Percentiles rank a stretch among this genome's conserved stretches.
These are phyloP conservation scores for Drosophila prostipennis DNA, from an alignment of 2,888 invertebrate genomes.

Conservation along the genomic window DNA sequence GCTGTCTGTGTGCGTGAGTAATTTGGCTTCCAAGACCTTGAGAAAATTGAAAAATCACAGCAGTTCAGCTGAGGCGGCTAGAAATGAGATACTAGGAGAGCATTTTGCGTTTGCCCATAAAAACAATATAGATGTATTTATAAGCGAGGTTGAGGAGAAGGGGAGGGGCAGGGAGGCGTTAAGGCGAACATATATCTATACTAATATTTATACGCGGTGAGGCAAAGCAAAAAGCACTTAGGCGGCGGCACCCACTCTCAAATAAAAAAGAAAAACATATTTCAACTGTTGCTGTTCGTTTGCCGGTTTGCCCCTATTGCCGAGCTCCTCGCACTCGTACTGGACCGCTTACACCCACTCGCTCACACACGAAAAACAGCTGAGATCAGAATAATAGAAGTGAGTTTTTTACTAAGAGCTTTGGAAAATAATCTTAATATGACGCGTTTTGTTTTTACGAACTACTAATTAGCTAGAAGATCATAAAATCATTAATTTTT, in stretches of 20 bases:
- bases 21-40: conserved; percentile 65
- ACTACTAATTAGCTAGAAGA: too few species aligned
- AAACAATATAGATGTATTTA: conserved; percentile 59
- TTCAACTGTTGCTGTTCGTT: conserved; percentile 66
- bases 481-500: too few species aligned
- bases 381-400: conserved; percentile 11
- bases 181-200: conserved; percentile 46
- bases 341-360: conserved; percentile 12
- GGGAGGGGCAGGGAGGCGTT: conserved; percentile 8
- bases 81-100: conserved; percentile 77
- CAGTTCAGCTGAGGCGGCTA: conserved; percentile 49
- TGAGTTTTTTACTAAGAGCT: neutral
- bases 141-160: conserved; percentile 24
- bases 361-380: conserved; percentile 30
- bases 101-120: conserved; percentile 66
- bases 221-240: conserved; percentile 61
- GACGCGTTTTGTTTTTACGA: too few species aligned
- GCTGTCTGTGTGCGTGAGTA: conserved; percentile 48
- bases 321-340: conserved; percentile 49
- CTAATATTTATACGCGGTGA: conserved; percentile 64
- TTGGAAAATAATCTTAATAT: too few species aligned
- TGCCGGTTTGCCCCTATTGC: conserved; percentile 56
- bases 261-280: conserved; percentile 55
- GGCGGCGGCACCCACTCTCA: conserved; percentile 72
- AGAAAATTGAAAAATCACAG: conserved; percentile 69